A percentile compares a stretch with the other conserved stretches of the same genome.
Evolutionary conservation across 2,888 invertebrate species (phyloP).

Genomic region (Diplazon laetatorius): DNA sequence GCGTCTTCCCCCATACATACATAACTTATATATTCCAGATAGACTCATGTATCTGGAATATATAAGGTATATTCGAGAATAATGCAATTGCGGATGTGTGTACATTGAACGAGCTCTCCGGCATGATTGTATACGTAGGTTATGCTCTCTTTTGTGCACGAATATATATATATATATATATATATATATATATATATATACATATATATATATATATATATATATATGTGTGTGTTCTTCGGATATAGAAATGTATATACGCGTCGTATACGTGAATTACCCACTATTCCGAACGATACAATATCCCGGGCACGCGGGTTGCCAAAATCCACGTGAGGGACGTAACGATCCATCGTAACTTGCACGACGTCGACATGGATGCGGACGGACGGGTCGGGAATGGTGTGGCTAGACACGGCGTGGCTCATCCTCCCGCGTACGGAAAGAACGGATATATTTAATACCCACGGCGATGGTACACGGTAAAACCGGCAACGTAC

Average conservation of each 20-base stretch:
- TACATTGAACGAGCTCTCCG: constrained; percentile 31
- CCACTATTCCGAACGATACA: constrained; percentile 15
- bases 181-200: no score
- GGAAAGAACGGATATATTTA: constrained; percentile 36
- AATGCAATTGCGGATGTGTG: constrained; percentile 21
- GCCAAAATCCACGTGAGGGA: constrained; percentile 15
- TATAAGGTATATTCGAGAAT: constrained; percentile 28
- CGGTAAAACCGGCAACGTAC: constrained; percentile 21
- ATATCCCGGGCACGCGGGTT: not conserved
- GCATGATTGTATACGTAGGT: not conserved
- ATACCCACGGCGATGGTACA: not conserved
- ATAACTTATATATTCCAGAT: no score
- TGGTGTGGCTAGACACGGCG: not conserved
- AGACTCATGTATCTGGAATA: no score
- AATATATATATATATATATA: no score
- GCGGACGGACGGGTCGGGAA: not conserved
- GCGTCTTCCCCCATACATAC: no score
- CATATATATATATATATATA: no score
- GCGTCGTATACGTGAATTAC: no score
- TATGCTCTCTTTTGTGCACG: not conserved
- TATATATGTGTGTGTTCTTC: no score
- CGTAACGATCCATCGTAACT: constrained; percentile 36
- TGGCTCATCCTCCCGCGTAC: not conserved
- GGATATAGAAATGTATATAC: no score
- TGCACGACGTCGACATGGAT: not conserved